Evolutionary conservation across 1,140 invertebrate genomes (phyloP).

Genomic region (Drosophila takahashii): DNA sequence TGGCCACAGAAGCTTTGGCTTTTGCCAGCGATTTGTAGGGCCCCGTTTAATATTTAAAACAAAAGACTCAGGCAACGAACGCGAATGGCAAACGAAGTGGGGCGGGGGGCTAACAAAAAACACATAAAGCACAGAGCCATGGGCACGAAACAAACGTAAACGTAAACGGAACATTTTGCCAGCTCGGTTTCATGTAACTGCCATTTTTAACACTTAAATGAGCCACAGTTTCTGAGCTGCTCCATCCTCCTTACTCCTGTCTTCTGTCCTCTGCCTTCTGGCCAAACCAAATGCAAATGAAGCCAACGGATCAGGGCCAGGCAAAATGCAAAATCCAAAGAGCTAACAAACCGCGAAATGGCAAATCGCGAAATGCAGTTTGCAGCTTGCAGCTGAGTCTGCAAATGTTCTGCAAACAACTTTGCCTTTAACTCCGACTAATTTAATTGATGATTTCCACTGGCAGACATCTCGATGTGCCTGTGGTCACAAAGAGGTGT

Average conservation of each 20-base stretch:
- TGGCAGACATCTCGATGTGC: slow-evolving; percentile 57
- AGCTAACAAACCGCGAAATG: slow-evolving; percentile 50
- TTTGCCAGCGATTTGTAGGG: slow-evolving; percentile 72
- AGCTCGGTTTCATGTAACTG: slow-evolving; percentile 70
- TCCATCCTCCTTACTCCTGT: slow-evolving; percentile 6
- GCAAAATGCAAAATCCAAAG: slow-evolving; percentile 38
- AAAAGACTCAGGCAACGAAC: slow-evolving; percentile 74
- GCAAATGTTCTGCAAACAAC: slow-evolving; percentile 74
- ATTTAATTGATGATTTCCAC: slow-evolving; percentile 81
- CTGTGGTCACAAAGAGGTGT: slow-evolving; percentile 59
- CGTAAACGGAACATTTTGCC: slow-evolving; percentile 74
- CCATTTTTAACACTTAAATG: slow-evolving; percentile 83
- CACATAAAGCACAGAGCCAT: slow-evolving; percentile 45
- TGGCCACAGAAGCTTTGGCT: slow-evolving; percentile 18
- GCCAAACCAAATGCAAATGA: slow-evolving; percentile 77
- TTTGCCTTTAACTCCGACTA: slow-evolving; percentile 64
- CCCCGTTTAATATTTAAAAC: slow-evolving; percentile 81
- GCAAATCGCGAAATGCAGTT: slow-evolving; percentile 30
- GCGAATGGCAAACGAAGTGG: slow-evolving; percentile 4
- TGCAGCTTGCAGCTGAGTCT: slow-evolving; percentile 31
- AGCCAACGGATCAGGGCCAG: slow-evolving; percentile 41
- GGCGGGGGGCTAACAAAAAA: slow-evolving; percentile 13
- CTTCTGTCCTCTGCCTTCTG: slow-evolving; percentile 28
- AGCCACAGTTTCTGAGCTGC: slow-evolving; percentile 42
- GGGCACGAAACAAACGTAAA: slow-evolving; percentile 70